Conservation (phyloP, 2,113 vertebrate genomes). For the Diadophis punctatus region DNA sequence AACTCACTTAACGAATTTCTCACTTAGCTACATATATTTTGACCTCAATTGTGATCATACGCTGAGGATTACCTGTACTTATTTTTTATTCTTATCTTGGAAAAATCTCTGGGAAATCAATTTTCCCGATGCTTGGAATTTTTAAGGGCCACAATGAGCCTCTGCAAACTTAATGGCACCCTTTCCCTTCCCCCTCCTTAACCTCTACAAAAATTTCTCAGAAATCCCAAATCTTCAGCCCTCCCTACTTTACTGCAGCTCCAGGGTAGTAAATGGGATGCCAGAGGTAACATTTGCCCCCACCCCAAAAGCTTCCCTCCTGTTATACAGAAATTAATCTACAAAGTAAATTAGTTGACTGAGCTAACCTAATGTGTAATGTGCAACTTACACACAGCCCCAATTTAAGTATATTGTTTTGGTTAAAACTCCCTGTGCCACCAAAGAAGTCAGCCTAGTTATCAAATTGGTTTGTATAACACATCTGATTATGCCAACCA, state of each 20-base stretch:
- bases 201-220: not conserved
- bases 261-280: not conserved
- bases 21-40: too few species aligned
- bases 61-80: not conserved
- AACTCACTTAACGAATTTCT: too few species aligned
- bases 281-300: not conserved
- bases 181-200: not conserved
- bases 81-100: not conserved
- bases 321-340: not conserved
- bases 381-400: not conserved
- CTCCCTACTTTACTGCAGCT: not conserved
- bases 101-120: not conserved
- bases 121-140: not conserved
- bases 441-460: not conserved
- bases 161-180: not conserved
- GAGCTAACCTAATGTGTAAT: not conserved
- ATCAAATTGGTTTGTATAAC: not conserved
- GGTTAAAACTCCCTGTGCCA: not conserved
- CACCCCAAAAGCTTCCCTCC: not conserved
- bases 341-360: not conserved
- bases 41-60: too few species aligned
- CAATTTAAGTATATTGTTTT: not conserved
- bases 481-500: not conserved
- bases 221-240: not conserved
- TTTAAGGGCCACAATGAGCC: not conserved